Percentiles rank a stretch among this genome's conserved stretches.
phyloP scores from a whole-genome alignment of 2,113 vertebrate genomes.

The Panurus biarmicus region DNA sequence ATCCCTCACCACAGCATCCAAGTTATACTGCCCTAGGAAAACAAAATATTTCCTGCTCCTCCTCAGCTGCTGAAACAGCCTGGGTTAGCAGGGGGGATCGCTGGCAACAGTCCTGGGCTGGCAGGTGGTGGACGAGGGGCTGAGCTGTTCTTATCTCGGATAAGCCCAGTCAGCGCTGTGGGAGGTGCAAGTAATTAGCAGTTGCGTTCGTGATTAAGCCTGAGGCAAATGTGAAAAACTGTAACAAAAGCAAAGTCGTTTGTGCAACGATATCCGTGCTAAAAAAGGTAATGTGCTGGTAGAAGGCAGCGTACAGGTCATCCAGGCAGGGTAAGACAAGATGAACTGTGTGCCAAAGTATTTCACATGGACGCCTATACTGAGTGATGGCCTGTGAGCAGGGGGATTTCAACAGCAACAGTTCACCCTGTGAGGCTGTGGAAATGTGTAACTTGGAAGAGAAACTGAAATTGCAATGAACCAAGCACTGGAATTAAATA shows the following conservation, averaged over 20 bases:
- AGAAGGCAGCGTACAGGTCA: background rate
- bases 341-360: background rate
- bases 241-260: background rate
- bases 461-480: background rate
- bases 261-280: background rate
- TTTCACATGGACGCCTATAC: background rate
- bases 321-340: background rate
- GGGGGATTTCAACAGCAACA: background rate
- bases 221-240: background rate
- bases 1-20: background rate
- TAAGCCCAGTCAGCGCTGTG: background rate
- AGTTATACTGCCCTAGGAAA: background rate
- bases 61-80: background rate
- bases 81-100: background rate
- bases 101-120: background rate
- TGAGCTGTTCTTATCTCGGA: background rate
- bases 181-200: slow-evolving; percentile 21
- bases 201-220: background rate
- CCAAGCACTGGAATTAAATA: background rate
- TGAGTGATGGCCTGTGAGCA: background rate
- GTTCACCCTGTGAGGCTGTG: background rate
- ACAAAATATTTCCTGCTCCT: background rate
- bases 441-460: background rate
- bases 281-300: background rate
- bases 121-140: background rate